These are phyloP conservation scores for Ladona fulva DNA, from an alignment of 1,140 invertebrate genomes.

Conservation along the genomic window DNA sequence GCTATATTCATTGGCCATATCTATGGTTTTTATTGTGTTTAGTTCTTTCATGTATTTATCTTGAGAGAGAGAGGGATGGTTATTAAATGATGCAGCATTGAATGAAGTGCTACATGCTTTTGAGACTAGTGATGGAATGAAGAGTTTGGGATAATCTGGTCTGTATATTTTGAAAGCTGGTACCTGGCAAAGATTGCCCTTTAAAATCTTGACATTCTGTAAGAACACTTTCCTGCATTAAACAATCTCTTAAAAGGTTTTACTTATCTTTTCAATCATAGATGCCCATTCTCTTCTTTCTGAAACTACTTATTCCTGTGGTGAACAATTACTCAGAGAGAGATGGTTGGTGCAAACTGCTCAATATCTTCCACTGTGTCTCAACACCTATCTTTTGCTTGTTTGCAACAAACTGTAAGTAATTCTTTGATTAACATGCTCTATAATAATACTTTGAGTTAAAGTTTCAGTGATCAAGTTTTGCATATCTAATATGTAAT, in stretches of 20 bases:
- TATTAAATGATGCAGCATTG: no score
- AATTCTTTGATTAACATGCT: conserved; percentile 11
- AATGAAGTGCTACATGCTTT: no score
- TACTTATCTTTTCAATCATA: conserved; percentile 23
- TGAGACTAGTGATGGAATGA: no score
- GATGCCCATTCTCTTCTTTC: conserved; percentile 43
- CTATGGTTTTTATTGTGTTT: no score
- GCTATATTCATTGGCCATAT: no score
- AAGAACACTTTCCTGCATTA: background rate
- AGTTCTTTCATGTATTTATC: no score
- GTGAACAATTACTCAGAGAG: conserved; percentile 44
- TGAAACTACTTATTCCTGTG: conserved; percentile 50
- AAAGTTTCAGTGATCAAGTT: background rate
- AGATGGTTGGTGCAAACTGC: conserved; percentile 49
- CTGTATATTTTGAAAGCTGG: no score
- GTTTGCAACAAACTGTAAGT: conserved; percentile 37
- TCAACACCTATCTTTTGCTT: conserved; percentile 41
- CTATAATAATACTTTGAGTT: background rate
- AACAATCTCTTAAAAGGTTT: background rate
- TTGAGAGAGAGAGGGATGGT: no score
- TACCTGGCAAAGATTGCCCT: no score
- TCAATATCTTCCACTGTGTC: conserved; percentile 47
- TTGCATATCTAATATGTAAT: background rate
- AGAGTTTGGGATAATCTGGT: no score
- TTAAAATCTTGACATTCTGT: no score